Conservation (phyloP, 2,888 invertebrate species). For the Pseudanteris insignis region DNA sequence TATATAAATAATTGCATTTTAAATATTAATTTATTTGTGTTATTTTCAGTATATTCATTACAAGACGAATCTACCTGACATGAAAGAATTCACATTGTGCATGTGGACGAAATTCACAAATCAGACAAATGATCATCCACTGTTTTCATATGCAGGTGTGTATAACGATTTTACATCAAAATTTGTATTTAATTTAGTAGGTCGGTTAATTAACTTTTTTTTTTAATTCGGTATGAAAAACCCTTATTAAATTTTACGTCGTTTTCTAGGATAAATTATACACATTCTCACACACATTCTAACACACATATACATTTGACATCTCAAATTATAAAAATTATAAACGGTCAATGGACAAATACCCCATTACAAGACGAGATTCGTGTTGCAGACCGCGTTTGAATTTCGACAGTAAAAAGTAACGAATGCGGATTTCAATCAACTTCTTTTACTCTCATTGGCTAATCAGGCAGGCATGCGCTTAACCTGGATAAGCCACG, state of each 20-base stretch:
- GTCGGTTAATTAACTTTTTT: no score
- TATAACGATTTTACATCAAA: no score
- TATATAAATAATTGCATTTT: neutral
- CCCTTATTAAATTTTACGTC: no score
- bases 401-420: neutral
- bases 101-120: slow-evolving; percentile 85
- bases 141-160: slow-evolving; percentile 84
- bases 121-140: slow-evolving; percentile 82
- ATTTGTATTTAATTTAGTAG: no score
- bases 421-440: slow-evolving; percentile 8
- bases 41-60: slow-evolving; percentile 76
- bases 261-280: no score
- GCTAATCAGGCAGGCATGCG: slow-evolving; percentile 18
- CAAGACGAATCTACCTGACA: slow-evolving; percentile 75
- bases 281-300: no score
- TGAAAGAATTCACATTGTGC: slow-evolving; percentile 86
- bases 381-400: neutral
- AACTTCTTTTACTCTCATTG: slow-evolving; percentile 13
- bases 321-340: no score
- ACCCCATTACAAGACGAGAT: no score
- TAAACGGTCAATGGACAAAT: no score
- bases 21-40: neutral
- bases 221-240: no score
- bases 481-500: slow-evolving; percentile 27
- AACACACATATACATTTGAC: no score